A percentile compares a stretch with the other conserved stretches of the same genome.
Conservation (phyloP, 2,888 invertebrate genomes). For the Galerucella nymphaeae region DNA sequence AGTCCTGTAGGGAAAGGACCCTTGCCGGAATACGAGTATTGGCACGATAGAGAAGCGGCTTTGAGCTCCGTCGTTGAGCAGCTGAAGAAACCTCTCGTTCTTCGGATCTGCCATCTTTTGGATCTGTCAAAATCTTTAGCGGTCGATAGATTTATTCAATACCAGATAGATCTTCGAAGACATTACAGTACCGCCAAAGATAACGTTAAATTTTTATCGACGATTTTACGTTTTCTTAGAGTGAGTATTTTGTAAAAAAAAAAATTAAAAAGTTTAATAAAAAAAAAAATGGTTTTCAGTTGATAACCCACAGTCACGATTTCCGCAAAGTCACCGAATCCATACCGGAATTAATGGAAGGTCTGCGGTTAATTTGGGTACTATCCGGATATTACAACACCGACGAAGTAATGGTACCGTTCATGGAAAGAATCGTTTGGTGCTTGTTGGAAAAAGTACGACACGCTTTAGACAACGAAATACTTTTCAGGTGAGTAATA, state of each 20-base stretch:
- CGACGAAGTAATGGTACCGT: conserved; percentile 87
- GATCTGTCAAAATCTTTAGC: conserved; percentile 69
- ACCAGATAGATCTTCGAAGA: conserved; percentile 72
- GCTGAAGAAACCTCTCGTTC: conserved; percentile 77
- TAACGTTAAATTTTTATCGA: conserved; percentile 81
- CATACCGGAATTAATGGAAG: conserved; percentile 84
- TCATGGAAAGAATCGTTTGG: conserved; percentile 86
- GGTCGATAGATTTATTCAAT: conserved; percentile 71
- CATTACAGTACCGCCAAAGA: conserved; percentile 80
- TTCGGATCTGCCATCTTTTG: conserved; percentile 72
- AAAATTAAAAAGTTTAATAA: background rate
- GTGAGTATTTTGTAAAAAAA: conserved; percentile 55
- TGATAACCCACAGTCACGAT: conserved; percentile 66
- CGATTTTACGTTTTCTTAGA: conserved; percentile 79
- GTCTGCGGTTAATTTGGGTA: conserved; percentile 91
- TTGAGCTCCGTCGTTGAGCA: conserved; percentile 85
- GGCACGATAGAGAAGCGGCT: conserved; percentile 84
- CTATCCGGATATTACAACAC: conserved; percentile 86
- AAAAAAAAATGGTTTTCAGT: conserved; percentile 48
- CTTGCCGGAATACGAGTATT: conserved; percentile 86
- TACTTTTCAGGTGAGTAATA: conserved; percentile 76
- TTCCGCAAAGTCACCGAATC: conserved; percentile 78
- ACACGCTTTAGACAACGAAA: conserved; percentile 75
- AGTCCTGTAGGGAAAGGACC: conserved; percentile 79
- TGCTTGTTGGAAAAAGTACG: conserved; percentile 83